Evolutionary conservation across 2,113 vertebrate genomes (phyloP).

Genomic region (Bubo bubo): DNA sequence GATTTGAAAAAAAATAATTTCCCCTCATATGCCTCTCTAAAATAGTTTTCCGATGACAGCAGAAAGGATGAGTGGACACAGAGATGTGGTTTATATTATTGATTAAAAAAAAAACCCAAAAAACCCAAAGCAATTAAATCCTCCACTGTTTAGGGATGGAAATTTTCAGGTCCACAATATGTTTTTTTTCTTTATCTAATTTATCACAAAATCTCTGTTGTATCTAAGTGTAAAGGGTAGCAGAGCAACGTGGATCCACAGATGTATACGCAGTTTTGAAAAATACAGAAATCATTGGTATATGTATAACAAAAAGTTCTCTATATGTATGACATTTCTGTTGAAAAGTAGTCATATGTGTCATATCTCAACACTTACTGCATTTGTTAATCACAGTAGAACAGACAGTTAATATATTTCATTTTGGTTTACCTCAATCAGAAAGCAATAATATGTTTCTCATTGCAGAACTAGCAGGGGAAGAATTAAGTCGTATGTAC

Average conservation of each 20-base stretch:
- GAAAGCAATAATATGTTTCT: not conserved
- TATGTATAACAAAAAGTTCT: not conserved
- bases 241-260: not conserved
- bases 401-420: not conserved
- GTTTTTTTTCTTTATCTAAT: not conserved
- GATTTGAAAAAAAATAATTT: not conserved
- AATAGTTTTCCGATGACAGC: not conserved
- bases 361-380: not conserved
- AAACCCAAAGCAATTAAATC: not conserved
- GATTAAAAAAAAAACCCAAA: not conserved
- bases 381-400: not conserved
- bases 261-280: not conserved
- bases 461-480: not conserved
- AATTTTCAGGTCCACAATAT: not conserved
- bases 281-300: not conserved
- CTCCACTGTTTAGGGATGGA: not conserved
- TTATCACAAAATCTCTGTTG: not conserved
- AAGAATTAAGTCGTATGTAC: not conserved
- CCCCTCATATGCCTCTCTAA: not conserved
- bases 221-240: not conserved
- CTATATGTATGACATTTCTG: not conserved
- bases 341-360: not conserved
- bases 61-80: not conserved
- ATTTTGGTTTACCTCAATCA: constrained; percentile 12
- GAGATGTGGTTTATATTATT: not conserved